Conservation (phyloP, 2,888 invertebrate species). For the Chrysina gloriosa region DNA sequence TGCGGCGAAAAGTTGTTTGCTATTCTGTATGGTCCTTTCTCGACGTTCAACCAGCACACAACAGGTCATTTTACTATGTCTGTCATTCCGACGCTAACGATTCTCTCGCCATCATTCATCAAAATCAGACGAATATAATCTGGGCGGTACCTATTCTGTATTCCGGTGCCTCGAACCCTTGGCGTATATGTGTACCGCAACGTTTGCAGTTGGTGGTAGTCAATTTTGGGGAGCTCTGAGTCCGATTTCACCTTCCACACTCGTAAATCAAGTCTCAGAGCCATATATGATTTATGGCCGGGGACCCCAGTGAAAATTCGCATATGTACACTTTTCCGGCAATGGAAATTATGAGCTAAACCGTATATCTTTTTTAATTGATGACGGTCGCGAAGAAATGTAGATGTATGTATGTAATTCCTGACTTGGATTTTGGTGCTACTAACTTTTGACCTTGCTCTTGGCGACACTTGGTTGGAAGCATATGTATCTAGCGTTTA, state of each 20-base stretch:
- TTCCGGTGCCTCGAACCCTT: not conserved
- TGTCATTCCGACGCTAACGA: conserved; percentile 36
- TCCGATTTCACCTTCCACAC: conserved; percentile 39
- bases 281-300: conserved; percentile 37
- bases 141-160: conserved; percentile 20
- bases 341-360: conserved; percentile 31
- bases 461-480: no score
- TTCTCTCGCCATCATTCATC: conserved; percentile 34
- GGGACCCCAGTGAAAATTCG: conserved; percentile 33
- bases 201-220: conserved; percentile 20
- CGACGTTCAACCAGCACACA: not conserved
- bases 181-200: not conserved
- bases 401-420: not conserved
- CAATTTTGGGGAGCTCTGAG: conserved; percentile 28
- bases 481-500: no score
- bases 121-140: conserved; percentile 36
- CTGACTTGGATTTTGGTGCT: no score
- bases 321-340: conserved; percentile 38
- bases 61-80: conserved; percentile 41
- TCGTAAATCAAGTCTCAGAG: conserved; percentile 41
- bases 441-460: no score
- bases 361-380: conserved; percentile 33
- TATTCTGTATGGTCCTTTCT: not conserved
- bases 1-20: not conserved
- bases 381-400: not conserved